Evolutionary conservation across 2,797 vertebrate genomes (phyloP).

Genomic region (Phataginus tricuspis): DNA sequence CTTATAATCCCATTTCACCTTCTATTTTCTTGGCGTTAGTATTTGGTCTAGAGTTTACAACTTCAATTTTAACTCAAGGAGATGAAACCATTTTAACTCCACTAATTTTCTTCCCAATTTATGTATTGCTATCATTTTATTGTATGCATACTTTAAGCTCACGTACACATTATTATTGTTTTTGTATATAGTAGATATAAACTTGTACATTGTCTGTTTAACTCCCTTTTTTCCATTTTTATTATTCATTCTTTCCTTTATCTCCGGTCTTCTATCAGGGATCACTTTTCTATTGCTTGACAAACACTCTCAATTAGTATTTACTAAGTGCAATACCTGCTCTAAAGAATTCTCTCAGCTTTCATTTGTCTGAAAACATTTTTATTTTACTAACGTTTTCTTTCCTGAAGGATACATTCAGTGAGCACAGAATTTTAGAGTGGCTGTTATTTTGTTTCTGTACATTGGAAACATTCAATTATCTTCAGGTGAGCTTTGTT

Average conservation of each 20-base stretch:
- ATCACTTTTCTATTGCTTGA: background rate
- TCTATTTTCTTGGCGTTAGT: background rate
- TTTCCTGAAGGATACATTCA: background rate
- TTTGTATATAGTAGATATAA: background rate
- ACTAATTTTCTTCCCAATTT: background rate
- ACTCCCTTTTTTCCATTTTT: background rate
- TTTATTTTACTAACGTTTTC: background rate
- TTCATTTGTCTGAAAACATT: slow-evolving; percentile 37
- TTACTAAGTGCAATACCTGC: background rate
- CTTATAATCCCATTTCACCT: background rate
- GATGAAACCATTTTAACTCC: slow-evolving; percentile 10
- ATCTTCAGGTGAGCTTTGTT: background rate
- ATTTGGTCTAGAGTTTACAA: background rate
- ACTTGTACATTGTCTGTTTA: too few species aligned
- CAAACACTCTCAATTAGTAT: background rate
- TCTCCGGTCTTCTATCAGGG: background rate
- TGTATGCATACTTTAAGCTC: background rate
- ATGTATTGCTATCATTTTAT: background rate
- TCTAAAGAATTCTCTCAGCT: background rate
- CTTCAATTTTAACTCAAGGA: background rate
- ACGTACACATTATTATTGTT: background rate
- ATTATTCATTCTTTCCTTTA: background rate
- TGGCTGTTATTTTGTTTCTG: background rate
- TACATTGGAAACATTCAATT: background rate
- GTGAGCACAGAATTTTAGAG: background rate